Percentiles rank a stretch among this genome's conserved stretches.
Evolutionary conservation across 2,113 vertebrate genomes (phyloP).

Genomic region (Xenus cinereus): DNA sequence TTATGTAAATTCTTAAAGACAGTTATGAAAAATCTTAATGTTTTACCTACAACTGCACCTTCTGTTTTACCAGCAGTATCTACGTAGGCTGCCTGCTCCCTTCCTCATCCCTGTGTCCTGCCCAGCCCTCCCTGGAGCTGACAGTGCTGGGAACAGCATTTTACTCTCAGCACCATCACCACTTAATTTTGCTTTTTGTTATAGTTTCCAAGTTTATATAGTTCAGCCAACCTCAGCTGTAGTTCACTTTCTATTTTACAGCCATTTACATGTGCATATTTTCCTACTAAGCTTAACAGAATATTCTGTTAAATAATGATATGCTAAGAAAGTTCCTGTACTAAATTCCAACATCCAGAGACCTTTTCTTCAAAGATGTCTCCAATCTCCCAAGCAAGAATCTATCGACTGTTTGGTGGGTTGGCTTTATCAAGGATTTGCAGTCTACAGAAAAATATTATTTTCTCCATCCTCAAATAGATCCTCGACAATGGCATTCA

Average conservation of each 20-base stretch:
- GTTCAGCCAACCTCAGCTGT: neutral
- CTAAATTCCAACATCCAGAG: neutral
- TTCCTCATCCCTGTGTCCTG: neutral
- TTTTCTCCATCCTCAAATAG: slow-evolving; percentile 53
- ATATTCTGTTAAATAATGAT: neutral
- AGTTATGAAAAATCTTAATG: neutral
- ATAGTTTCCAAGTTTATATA: neutral
- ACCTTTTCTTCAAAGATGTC: neutral
- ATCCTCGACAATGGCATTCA: slow-evolving; percentile 72
- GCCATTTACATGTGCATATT: neutral
- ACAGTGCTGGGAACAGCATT: neutral
- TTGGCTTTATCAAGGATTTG: neutral
- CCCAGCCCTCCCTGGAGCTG: neutral
- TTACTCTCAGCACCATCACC: neutral
- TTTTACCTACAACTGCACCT: neutral
- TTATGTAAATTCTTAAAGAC: neutral
- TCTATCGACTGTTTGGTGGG: neutral
- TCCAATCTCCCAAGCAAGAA: neutral
- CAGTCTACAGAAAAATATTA: neutral
- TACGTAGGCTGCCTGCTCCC: neutral
- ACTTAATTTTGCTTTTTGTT: neutral
- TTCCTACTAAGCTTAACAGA: neutral
- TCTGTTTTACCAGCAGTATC: neutral
- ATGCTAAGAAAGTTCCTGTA: neutral
- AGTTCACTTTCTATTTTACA: neutral